Evolutionary conservation across 2,888 invertebrate genomes (phyloP).

Genomic region (Clivina fossor): DNA sequence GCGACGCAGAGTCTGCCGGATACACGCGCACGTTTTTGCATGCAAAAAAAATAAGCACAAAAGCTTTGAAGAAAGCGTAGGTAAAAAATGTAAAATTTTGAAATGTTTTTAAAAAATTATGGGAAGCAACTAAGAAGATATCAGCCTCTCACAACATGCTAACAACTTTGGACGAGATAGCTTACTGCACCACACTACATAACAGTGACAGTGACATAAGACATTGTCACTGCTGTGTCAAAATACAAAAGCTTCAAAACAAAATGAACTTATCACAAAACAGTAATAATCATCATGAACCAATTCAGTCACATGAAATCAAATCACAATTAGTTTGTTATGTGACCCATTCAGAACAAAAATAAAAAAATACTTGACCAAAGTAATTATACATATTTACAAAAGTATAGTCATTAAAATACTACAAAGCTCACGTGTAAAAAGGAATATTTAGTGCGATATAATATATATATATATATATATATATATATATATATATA

Average conservation of each 20-base stretch:
- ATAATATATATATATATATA: no score
- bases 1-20: neutral
- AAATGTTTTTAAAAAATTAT: constrained; percentile 1
- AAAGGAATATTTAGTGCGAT: constrained; percentile 39
- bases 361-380: neutral
- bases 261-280: no score
- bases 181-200: constrained; percentile 49
- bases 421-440: constrained; percentile 36
- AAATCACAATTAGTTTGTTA: no score
- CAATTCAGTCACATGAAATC: no score
- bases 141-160: constrained; percentile 57
- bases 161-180: constrained; percentile 53
- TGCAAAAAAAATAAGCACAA: constrained; percentile 11
- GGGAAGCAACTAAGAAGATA: constrained; percentile 33
- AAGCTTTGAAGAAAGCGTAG: constrained; percentile 2
- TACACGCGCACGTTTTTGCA: constrained; percentile 1
- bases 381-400: constrained; percentile 14
- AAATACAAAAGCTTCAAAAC: constrained; percentile 42
- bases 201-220: constrained; percentile 32
- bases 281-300: no score
- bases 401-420: constrained; percentile 18
- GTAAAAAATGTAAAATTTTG: neutral
- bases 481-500: no score
- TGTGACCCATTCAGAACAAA: no score
- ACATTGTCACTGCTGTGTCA: constrained; percentile 38